These are phyloP conservation scores for Apostichopus californicus DNA, from an alignment of 35 echinoderm and acorn worm genomes.

Conservation along the genomic window DNA sequence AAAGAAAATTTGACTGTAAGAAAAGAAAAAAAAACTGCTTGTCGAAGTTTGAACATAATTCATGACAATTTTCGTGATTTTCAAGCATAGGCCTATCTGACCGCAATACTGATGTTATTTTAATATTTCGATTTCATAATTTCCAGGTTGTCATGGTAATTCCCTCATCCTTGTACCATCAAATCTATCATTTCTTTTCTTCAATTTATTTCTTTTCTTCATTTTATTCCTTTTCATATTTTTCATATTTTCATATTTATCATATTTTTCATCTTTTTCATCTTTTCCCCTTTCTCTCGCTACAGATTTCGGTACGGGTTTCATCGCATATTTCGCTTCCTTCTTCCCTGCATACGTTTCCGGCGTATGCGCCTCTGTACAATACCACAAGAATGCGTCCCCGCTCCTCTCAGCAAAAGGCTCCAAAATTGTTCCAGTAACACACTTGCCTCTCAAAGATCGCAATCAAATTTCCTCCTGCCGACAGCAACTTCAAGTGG, in stretches of 20 bases:
- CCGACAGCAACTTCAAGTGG: slow-evolving; percentile 36
- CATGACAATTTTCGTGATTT: too few relatives aligned
- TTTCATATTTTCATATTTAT: not conserved
- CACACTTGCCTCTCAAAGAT: slow-evolving; percentile 51
- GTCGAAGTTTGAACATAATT: too few relatives aligned
- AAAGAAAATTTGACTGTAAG: too few relatives aligned
- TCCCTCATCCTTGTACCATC: too few relatives aligned
- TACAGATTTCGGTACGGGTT: slow-evolving; percentile 87
- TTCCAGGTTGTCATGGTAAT: too few relatives aligned
- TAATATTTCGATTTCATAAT: too few relatives aligned
- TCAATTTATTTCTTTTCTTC: not conserved
- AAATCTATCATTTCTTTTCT: too few relatives aligned
- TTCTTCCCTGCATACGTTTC: slow-evolving; percentile 46
- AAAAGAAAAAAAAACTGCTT: too few relatives aligned
- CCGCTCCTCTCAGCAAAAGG: slow-evolving; percentile 62
- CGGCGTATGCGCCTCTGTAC: not conserved
- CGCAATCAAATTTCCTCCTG: slow-evolving; percentile 46
- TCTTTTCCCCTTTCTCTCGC: not conserved
- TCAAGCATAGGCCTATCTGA: too few relatives aligned
- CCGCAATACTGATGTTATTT: too few relatives aligned
- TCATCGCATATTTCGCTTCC: slow-evolving; percentile 78
- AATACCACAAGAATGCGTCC: slow-evolving; percentile 47
- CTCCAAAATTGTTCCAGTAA: slow-evolving; percentile 59
- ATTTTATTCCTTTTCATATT: not conserved
- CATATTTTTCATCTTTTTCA: not conserved